Evolutionary conservation across 2,797 vertebrate species (phyloP).

Genomic region (Poliocrania exsul): DNA sequence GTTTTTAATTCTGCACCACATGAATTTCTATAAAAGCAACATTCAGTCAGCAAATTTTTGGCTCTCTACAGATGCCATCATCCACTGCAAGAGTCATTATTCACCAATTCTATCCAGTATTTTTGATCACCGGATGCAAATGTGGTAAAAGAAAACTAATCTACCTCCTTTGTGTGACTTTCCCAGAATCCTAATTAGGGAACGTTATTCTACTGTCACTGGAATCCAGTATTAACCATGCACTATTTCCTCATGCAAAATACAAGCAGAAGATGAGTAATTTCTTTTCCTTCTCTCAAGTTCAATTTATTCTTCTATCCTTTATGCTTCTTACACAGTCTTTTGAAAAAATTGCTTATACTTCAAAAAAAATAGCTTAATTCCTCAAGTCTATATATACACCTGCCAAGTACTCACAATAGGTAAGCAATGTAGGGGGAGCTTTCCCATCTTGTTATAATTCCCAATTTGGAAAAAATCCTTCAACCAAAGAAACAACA

Average conservation of each 20-base stretch:
- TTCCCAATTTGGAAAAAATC: neutral
- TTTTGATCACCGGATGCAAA: constrained; percentile 30
- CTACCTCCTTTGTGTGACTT: neutral
- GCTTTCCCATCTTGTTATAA: neutral
- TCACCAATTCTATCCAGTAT: neutral
- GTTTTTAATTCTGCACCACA: neutral
- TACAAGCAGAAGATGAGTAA: neutral
- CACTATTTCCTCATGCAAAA: neutral
- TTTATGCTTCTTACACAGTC: neutral
- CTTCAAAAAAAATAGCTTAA: neutral
- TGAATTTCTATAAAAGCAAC: neutral
- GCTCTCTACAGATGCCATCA: neutral
- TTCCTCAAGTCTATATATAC: neutral
- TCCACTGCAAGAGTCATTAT: neutral
- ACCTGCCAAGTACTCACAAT: neutral
- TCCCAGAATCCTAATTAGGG: neutral
- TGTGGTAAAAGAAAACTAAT: neutral
- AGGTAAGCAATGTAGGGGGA: neutral
- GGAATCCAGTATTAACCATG: neutral
- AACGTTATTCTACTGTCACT: neutral
- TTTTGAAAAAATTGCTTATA: neutral
- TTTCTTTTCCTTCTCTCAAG: neutral
- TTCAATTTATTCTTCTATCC: neutral
- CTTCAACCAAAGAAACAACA: neutral
- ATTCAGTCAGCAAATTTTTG: constrained; percentile 19